Evolutionary conservation across 1,140 invertebrate species (phyloP).

Genomic region (Ips nitidus): DNA sequence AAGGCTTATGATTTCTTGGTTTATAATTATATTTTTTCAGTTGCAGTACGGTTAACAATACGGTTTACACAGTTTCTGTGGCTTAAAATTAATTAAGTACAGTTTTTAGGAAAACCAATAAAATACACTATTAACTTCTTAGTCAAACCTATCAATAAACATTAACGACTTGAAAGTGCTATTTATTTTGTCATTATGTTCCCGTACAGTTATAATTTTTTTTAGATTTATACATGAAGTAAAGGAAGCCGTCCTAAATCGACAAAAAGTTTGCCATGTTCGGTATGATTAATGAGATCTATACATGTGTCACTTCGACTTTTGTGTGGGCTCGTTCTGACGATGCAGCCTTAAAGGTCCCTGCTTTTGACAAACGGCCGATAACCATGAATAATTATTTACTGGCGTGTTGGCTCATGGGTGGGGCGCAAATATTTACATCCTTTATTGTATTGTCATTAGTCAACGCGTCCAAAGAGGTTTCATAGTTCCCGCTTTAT

Average conservation of each 20-base stretch:
- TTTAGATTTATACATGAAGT: too few species aligned
- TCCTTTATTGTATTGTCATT: constrained; percentile 1
- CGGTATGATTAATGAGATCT: constrained; percentile 18
- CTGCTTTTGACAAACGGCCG: constrained; percentile 39
- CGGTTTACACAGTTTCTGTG: too few species aligned
- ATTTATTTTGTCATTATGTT: too few species aligned
- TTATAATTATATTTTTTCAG: too few species aligned
- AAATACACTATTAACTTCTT: too few species aligned
- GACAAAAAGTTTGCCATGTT: constrained; percentile 7
- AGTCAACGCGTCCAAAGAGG: not conserved
- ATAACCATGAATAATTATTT: constrained; percentile 49
- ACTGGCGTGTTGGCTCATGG: constrained; percentile 37
- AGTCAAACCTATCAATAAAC: too few species aligned
- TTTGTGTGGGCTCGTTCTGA: constrained; percentile 19
- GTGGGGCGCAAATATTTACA: constrained; percentile 29
- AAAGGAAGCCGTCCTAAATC: not conserved
- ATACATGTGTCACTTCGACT: constrained; percentile 20
- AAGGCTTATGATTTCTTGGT: too few species aligned
- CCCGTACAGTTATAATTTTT: too few species aligned
- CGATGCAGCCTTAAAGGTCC: constrained; percentile 5
- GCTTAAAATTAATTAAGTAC: too few species aligned
- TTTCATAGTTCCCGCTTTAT: not conserved
- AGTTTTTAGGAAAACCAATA: too few species aligned
- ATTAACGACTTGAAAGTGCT: too few species aligned
- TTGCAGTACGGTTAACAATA: too few species aligned